These are phyloP conservation scores for Caenorhabditis drosophilae DNA, from an alignment of 2,888 invertebrate species.

Conservation along the genomic window DNA sequence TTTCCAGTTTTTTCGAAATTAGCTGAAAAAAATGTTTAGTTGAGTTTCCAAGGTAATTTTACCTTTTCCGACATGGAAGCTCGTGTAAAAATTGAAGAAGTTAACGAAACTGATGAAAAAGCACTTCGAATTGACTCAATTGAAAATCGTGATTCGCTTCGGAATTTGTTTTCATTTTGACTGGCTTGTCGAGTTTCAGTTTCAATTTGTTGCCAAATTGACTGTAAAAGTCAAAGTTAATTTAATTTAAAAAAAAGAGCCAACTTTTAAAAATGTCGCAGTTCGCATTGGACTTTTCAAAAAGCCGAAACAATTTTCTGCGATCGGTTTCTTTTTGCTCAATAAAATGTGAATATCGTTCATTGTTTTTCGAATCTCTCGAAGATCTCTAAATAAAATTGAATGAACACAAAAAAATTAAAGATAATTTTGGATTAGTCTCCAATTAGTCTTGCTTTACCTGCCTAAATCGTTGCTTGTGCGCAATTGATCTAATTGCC, in stretches of 20 bases:
- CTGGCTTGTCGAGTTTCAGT: constrained; percentile 16
- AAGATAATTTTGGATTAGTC: not conserved
- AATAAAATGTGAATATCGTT: constrained; percentile 22
- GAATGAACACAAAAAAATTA: not conserved
- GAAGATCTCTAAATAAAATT: constrained; percentile 26
- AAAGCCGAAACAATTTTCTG: constrained; percentile 13
- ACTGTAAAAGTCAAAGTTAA: too few species aligned
- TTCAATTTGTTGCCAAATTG: constrained; percentile 35
- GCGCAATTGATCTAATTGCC: constrained; percentile 33
- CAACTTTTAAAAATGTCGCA: constrained; percentile 26
- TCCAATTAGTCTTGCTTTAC: not conserved
- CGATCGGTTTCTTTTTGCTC: constrained; percentile 13
- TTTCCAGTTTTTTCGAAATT: constrained; percentile 28
- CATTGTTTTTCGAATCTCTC: constrained; percentile 28
- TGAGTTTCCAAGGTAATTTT: not conserved
- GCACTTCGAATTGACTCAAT: constrained; percentile 30
- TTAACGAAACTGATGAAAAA: constrained; percentile 23
- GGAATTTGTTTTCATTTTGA: constrained; percentile 12
- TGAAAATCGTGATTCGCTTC: constrained; percentile 32
- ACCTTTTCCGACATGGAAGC: constrained; percentile 30
- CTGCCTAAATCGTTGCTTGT: constrained; percentile 23
- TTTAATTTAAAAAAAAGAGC: too few species aligned
- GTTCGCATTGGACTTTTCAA: constrained; percentile 34
- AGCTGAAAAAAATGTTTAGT: constrained; percentile 12
- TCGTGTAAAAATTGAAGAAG: constrained; percentile 17